A percentile compares a stretch with the other conserved stretches of the same genome.
phyloP scores from a whole-genome alignment of 2,888 invertebrate genomes.

The Leptura quadrifasciata region DNA sequence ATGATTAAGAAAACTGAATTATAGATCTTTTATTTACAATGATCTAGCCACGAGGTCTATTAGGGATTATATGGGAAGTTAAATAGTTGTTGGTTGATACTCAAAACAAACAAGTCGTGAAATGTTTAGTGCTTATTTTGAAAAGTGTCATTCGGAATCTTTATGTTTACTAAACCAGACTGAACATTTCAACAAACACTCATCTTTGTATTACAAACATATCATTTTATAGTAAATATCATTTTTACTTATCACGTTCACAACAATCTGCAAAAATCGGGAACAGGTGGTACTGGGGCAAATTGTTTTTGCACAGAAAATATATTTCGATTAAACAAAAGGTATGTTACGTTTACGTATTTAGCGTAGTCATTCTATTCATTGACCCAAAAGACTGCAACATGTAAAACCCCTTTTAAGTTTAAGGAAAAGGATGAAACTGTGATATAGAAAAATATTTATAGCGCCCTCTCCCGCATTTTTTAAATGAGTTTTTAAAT shows the following conservation, averaged over 20 bases:
- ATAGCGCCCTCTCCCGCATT: too few relatives aligned
- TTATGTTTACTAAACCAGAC: conserved; percentile 71
- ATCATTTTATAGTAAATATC: conserved; percentile 68
- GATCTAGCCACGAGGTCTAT: conserved; percentile 44
- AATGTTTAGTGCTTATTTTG: conserved; percentile 73
- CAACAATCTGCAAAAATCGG: not conserved
- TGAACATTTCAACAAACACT: conserved; percentile 71
- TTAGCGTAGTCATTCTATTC: too few relatives aligned
- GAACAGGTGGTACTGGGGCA: conserved; percentile 32
- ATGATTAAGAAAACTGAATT: conserved; percentile 57
- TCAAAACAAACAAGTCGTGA: conserved; percentile 70
- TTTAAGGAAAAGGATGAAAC: too few relatives aligned
- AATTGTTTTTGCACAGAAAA: conserved; percentile 9
- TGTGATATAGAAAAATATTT: too few relatives aligned
- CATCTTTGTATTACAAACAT: conserved; percentile 70
- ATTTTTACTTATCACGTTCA: conserved; percentile 61
- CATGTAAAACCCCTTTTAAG: too few relatives aligned
- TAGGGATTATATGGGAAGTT: conserved; percentile 63
- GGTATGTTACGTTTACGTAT: not conserved
- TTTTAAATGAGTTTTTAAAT: too few relatives aligned
- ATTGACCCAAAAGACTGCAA: too few relatives aligned
- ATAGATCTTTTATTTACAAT: conserved; percentile 30
- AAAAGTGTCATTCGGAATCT: conserved; percentile 73
- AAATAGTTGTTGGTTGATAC: conserved; percentile 61
- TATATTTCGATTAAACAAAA: not conserved